These are phyloP conservation scores for Pygmarrhopalites habei DNA, from an alignment of 1,140 invertebrate species.

Conservation along the genomic window DNA sequence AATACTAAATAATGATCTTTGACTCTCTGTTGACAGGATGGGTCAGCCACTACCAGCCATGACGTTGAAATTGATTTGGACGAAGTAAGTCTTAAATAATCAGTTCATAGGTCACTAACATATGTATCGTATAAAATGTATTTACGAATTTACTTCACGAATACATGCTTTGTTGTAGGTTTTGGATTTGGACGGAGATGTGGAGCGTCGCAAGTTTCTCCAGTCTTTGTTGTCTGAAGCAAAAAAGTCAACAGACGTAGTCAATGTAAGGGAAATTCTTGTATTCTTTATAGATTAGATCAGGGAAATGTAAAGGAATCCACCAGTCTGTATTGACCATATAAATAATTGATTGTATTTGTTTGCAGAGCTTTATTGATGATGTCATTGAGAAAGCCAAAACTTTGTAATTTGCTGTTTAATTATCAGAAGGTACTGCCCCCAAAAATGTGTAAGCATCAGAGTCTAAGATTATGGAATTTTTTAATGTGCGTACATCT, in stretches of 20 bases:
- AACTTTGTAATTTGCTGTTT: constrained; percentile 57
- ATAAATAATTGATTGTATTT: constrained; percentile 5
- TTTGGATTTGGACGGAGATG: constrained; percentile 82
- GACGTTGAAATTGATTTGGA: constrained; percentile 90
- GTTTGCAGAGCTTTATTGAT: constrained; percentile 72
- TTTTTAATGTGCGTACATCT: too few species aligned
- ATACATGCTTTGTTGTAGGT: too few species aligned
- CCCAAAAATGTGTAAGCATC: too few species aligned
- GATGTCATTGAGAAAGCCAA: constrained; percentile 81
- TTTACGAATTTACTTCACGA: too few species aligned
- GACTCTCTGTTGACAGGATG: constrained; percentile 39
- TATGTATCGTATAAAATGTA: too few species aligned
- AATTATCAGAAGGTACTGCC: too few species aligned
- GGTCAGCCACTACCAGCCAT: constrained; percentile 41
- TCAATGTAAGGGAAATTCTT: constrained; percentile 71
- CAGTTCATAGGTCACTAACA: too few species aligned
- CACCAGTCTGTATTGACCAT: too few species aligned
- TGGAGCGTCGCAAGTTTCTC: constrained; percentile 67
- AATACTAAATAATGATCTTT: constrained; percentile 4
- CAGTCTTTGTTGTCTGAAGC: constrained; percentile 68
- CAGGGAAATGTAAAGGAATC: too few species aligned
- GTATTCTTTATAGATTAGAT: too few species aligned
- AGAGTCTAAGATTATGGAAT: too few species aligned
- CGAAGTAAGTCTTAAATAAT: too few species aligned
- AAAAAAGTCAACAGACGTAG: constrained; percentile 74